phyloP scores from a whole-genome alignment of 2,888 invertebrate genomes.

The Dryocosmus kuriphilus region DNA sequence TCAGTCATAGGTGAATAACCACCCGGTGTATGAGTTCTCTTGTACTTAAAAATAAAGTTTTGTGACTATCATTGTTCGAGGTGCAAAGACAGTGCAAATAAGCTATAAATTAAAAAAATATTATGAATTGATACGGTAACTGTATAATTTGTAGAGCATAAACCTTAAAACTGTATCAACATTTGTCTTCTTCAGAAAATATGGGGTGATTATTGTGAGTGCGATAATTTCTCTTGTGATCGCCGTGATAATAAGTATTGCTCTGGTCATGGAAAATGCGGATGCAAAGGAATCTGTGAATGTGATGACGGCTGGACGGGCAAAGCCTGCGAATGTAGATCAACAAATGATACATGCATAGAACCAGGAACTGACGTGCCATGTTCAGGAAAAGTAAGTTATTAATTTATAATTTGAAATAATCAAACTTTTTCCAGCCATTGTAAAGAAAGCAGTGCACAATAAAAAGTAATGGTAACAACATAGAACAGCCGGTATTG shows the following conservation, averaged over 20 bases:
- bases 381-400: slow-evolving; percentile 75
- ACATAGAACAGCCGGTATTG: too few species aligned
- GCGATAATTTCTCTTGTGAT: slow-evolving; percentile 97
- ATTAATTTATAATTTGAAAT: slow-evolving; percentile 13
- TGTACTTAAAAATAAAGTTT: too few species aligned
- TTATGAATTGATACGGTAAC: too few species aligned
- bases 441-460: too few species aligned
- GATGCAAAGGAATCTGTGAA: slow-evolving; percentile 92
- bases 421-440: slow-evolving; percentile 14
- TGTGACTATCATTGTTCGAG: too few species aligned
- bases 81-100: too few species aligned
- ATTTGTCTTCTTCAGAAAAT: slow-evolving; percentile 62
- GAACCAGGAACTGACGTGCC: slow-evolving; percentile 79
- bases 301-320: slow-evolving; percentile 91
- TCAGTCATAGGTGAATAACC: too few species aligned
- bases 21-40: too few species aligned
- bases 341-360: slow-evolving; percentile 87
- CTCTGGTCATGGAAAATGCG: slow-evolving; percentile 91
- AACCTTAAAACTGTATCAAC: too few species aligned
- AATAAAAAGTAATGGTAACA: too few species aligned
- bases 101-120: too few species aligned
- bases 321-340: slow-evolving; percentile 90
- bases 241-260: slow-evolving; percentile 89
- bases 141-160: too few species aligned
- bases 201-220: slow-evolving; percentile 85